Percentiles rank a stretch among this genome's conserved stretches.
phyloP scores from a whole-genome alignment of 2,797 vertebrate genomes.

The Sebastes cheni region DNA sequence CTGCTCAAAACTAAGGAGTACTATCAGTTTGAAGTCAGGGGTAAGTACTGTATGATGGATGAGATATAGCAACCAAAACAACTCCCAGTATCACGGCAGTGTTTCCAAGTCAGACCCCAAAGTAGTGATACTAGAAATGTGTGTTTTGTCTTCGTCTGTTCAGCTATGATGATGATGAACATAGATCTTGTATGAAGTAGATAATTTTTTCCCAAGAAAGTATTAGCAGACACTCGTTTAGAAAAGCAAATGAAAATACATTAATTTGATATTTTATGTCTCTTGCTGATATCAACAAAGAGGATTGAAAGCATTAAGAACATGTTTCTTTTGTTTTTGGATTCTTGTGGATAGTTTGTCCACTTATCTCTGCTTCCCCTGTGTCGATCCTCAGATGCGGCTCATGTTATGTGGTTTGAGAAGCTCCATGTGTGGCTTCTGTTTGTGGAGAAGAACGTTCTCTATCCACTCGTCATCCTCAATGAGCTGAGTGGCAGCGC shows the following conservation, averaged over 20 bases:
- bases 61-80: background rate
- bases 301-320: background rate
- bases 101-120: background rate
- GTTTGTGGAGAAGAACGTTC: constrained; percentile 96
- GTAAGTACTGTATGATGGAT: constrained; percentile 78
- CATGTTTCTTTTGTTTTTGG: background rate
- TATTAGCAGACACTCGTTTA: background rate
- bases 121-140: background rate
- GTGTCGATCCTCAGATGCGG: constrained; percentile 84
- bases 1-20: constrained; percentile 97
- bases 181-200: background rate
- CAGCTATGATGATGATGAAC: background rate
- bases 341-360: background rate
- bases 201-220: background rate
- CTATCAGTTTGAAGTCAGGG: constrained; percentile 97
- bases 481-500: constrained; percentile 97
- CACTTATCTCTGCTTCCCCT: background rate
- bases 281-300: background rate
- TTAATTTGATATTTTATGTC: background rate
- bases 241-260: background rate
- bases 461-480: constrained; percentile 96
- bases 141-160: background rate
- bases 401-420: constrained; percentile 99
- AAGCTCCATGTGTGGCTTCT: constrained; percentile 97
- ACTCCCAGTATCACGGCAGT: background rate